phyloP scores from a whole-genome alignment of 2,113 vertebrate genomes.

The Melanotaenia duboulayi region DNA sequence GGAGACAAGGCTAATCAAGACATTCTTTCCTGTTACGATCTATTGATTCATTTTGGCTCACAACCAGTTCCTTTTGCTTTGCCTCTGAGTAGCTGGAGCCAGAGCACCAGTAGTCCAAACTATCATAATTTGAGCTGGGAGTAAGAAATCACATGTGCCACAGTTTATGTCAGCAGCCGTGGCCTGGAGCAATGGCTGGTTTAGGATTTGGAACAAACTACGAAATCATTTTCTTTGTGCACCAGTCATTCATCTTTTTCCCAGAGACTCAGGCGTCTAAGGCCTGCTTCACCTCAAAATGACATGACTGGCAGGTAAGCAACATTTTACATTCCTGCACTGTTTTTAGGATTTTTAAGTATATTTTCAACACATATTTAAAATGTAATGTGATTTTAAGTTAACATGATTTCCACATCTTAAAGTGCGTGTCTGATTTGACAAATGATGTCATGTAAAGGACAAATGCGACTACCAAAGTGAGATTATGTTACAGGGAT shows the following conservation, averaged over 20 bases:
- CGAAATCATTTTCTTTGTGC: constrained; percentile 76
- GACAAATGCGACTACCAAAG: constrained; percentile 50
- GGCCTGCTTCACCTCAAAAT: constrained; percentile 80
- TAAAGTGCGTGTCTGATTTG: constrained; percentile 48
- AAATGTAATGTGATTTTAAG: constrained; percentile 49
- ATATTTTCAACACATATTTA: constrained; percentile 57
- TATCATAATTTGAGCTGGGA: constrained; percentile 70
- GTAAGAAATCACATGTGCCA: constrained; percentile 80
- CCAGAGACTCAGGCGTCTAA: constrained; percentile 65
- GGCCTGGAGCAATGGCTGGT: constrained; percentile 68
- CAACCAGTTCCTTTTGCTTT: constrained; percentile 53
- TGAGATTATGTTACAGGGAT: constrained; percentile 40
- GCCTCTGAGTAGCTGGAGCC: constrained; percentile 49
- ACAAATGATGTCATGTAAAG: constrained; percentile 53
- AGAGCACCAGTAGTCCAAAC: constrained; percentile 73
- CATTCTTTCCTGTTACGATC: constrained; percentile 38
- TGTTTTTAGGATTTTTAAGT: constrained; percentile 33
- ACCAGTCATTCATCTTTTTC: constrained; percentile 79
- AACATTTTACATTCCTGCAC: constrained; percentile 60
- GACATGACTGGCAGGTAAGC: constrained; percentile 73
- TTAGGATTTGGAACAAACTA: constrained; percentile 76
- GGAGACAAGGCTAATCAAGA: constrained; percentile 22
- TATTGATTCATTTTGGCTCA: constrained; percentile 43
- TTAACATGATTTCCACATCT: constrained; percentile 57
- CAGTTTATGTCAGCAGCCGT: constrained; percentile 75